Base-by-base conservation (phyloP, 2,113 vertebrate genomes). In the Cryptotis parvus region DNA sequence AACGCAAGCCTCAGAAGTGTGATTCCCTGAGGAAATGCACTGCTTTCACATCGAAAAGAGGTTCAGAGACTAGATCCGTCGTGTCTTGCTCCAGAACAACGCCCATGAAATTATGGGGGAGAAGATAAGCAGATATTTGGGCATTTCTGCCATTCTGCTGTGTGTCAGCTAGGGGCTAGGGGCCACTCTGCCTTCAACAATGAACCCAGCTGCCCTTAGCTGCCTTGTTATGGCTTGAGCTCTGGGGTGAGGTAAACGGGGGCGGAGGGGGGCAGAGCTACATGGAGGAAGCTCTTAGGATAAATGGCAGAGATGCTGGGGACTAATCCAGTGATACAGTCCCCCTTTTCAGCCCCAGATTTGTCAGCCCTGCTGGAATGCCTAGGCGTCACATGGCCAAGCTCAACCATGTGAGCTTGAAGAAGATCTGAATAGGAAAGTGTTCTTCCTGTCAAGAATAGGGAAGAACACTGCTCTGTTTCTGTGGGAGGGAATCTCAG, bases 41-140 rank as follows among this genome's bases (percentile, higher is more conserved):
- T 73, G 52, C 35, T 88, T 45, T 58, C 26, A 14, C 10, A 75
- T 73, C 1, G 82, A 88, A 86, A 35, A n/a, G 26, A 29, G 16
- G 49, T 41, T 87, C 39, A 24, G 63, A 31, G 29, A 9, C 45
- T 58, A 2, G 26, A 55, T 14, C 26, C 29, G 3, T 72, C 52
- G 55, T 14, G 6, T 35, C 0, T 27, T 24, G 8, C 15, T 58
- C 1, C 5, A 26, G 10, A 87, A 39, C 16, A 69, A 31, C 0
- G 3, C 14, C 0, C 8, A 18, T 16, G 45, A n/a, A 18, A 61
- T 52, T 0, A 0, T 41, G 35, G 43, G 52, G 24, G 1, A 22
- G 24, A 18, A 0, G 5, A 14, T 22, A 55, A 72, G 11, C 4
- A 26, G 73, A 66, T 83, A 26, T 75, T 84, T 58, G 4, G 26